These are phyloP conservation scores for Leptopilina boulardi DNA, from an alignment of 1,140 invertebrate species.

Conservation along the genomic window DNA sequence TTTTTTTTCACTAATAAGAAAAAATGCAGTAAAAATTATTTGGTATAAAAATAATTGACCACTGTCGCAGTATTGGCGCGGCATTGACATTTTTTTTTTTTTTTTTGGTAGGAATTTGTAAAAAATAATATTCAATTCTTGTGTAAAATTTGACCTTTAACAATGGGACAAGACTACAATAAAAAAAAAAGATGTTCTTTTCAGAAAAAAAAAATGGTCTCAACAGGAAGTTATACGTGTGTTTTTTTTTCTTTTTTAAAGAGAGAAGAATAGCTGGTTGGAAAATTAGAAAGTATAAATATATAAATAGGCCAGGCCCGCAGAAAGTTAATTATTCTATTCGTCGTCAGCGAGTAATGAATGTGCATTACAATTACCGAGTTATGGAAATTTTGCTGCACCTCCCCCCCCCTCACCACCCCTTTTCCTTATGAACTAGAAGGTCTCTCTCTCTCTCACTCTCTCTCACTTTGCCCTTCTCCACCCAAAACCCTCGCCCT, in stretches of 20 bases:
- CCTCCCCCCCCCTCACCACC: conserved; percentile 45
- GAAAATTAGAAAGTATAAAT: conserved; percentile 63
- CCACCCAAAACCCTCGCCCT: background rate
- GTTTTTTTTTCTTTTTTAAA: no score
- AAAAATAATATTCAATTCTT: background rate
- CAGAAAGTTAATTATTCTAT: conserved; percentile 65
- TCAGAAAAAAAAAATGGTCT: background rate
- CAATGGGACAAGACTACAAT: background rate
- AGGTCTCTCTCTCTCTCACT: no score
- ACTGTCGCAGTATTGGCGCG: no score
- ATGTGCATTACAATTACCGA: conserved; percentile 71
- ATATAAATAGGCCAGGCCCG: conserved; percentile 58
- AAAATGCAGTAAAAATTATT: no score
- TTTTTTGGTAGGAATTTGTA: no score
- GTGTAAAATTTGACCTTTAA: background rate
- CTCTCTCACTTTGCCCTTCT: conserved; percentile 36
- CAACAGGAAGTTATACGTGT: background rate
- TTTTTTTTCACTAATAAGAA: no score
- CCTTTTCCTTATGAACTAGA: conserved; percentile 38
- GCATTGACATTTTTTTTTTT: no score
- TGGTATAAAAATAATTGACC: no score
- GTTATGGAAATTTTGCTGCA: conserved; percentile 71
- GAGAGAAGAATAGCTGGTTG: conserved; percentile 7
- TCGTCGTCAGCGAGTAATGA: conserved; percentile 64
- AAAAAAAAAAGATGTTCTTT: no score